Base-by-base conservation (phyloP, 2,113 vertebrate species). In the Bos indicus region DNA sequence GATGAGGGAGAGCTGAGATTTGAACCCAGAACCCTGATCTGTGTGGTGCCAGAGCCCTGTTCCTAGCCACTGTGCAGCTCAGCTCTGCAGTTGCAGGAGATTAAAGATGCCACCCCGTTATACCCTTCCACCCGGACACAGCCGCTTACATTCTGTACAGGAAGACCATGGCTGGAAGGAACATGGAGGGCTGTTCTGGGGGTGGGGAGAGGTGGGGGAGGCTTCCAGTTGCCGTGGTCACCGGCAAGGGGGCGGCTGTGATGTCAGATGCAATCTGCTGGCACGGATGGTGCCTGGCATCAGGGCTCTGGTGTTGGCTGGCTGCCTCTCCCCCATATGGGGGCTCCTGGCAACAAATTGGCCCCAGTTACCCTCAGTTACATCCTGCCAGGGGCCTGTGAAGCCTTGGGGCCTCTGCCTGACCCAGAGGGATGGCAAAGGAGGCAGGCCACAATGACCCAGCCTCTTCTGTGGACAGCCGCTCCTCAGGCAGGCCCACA, bases 231-330 rank as follows among this genome's bases (percentile, higher is more conserved):
- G 97, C 97, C 52, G 91, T 97, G 96, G 97, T 96, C 98, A 97
- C 98, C 95, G 96, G 95, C 85, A 74, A 36, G 96, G 95, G 91
- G 97, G 98, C 2, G 89, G 96, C 86, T 81, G 78, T 97, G 97
- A 97, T 97, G 97, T 97, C 98, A 98, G 94, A 89, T 94, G 91
- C 97, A 94, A 83, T 95, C 97, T 97, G 97, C 83, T 94, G 95
- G 96, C 91, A 23, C 10, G 0, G 85, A 36, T 89, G 91, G 92
- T 77, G 92, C 94, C 90, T 98, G 97, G 97, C 94, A 82, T 67
- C 10, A 88, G 82, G 94, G 78, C 91, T 93, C 78, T 89, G 88
- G 54, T 23, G 30, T 86, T 97, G 96, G 96, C 97, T 48, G 92
- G 6, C 59, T 91, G 97, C 93, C 97, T 74, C 4, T 51, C 40